Base-by-base conservation (phyloP, 2,888 invertebrate species). In the Torymus texanus region DNA sequence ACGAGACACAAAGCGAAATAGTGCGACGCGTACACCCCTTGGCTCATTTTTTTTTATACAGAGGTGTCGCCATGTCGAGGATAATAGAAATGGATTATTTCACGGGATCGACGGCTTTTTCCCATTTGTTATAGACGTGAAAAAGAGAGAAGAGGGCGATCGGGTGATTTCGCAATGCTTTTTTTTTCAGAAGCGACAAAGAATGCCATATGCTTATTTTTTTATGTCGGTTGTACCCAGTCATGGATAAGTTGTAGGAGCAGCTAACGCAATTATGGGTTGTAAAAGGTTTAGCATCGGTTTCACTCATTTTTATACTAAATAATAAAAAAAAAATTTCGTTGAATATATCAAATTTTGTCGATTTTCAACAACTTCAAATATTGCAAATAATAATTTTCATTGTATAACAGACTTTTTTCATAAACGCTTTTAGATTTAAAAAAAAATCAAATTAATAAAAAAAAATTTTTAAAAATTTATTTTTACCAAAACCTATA, bases 51-150 rank as follows among this genome's bases (percentile, higher is more conserved):
- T 61, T 76, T 72, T 78, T 78, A 58, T 74, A 74, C 55, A 24
- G 18, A 56, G 70, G 66, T 71, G 71, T 77, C 77, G 74, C 29
- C 55, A 55, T 16, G 67, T 58, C 55, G 65, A 18, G 58, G 29
- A 65, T 77, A 81, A 82, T 80, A 74, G 81, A 82, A 82, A 80
- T 80, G 78, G 81, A 82, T 82, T 74, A 65, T 79, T 79, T 75
- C 56, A 58, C 63, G 72, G 50, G 14, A n/a, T 29, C 29, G 29
- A 29, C 29, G 65, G 24, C 58, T 59, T 77, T 81, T 65, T 65
- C 78, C 58, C 78, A 75, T 74, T 78, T 78, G 58, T 74, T 78
- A 77, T 50, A 63, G n/a, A 24, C 24, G 56, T 55, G 58, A 51
- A 58, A 67, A 29, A 63, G 18, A 61, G 65, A 29, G 13, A 29